Evolutionary conservation across 2,113 vertebrate genomes (phyloP).

Genomic region (Carassius auratus): DNA sequence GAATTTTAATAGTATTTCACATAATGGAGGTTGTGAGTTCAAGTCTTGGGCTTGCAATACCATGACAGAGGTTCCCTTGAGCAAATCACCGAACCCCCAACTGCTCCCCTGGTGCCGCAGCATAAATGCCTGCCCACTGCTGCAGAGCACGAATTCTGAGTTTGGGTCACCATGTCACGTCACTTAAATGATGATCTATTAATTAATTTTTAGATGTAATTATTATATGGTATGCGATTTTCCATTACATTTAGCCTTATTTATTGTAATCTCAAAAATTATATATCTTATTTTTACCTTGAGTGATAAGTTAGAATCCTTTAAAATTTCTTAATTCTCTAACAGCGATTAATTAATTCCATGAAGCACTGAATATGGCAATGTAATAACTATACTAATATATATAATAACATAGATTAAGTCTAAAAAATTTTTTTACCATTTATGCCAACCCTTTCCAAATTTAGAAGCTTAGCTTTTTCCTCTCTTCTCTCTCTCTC

Average conservation of each 20-base stretch:
- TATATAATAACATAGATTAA: not conserved
- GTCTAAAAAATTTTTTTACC: not conserved
- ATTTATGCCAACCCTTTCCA: not conserved
- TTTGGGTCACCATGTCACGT: no score
- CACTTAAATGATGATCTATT: no score
- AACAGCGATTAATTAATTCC: not conserved
- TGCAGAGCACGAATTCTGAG: no score
- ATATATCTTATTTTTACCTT: not conserved
- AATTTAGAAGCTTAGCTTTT: constrained; percentile 12
- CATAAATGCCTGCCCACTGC: no score
- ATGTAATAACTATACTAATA: constrained; percentile 9
- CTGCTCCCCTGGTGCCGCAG: no score
- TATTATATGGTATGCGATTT: not conserved
- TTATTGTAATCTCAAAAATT: not conserved
- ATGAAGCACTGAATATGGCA: not conserved
- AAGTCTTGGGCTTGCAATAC: no score
- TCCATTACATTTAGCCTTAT: not conserved
- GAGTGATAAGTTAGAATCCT: not conserved
- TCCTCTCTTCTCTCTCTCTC: constrained; percentile 21
- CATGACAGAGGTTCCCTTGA: no score
- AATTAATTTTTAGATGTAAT: no score
- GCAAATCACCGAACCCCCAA: no score
- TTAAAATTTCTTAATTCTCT: not conserved
- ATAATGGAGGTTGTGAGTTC: no score
- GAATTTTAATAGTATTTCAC: not conserved